Evolutionary conservation across 2,797 vertebrate genomes (phyloP), one percentile per base, ranked within the genome.

Genomic region (Moxostoma hubbsi): DNA sequence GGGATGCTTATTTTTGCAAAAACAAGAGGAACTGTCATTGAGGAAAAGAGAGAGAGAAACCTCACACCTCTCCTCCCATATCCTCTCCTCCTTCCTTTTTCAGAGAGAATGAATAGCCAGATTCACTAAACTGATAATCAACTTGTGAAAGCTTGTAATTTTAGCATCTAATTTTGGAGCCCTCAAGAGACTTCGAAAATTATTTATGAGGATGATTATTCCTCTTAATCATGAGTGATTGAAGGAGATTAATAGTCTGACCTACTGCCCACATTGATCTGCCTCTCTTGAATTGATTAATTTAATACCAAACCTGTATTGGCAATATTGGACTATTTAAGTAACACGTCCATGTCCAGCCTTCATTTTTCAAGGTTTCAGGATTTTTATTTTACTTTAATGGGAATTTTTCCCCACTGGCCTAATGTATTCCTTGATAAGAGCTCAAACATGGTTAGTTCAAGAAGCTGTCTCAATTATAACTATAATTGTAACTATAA

Each of bases 171-270:
- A 65, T 65, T 79, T 51, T 36, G 62, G n/a, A 65, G 64, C 45
- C 46, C 69, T 79, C 77, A 79, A 72, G 69, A 59, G 61, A 72
- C 58, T 49, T 51, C 55, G 18, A 9, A 68, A 71, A 75, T 80
- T 65, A 82, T 80, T 86, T 61, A 78, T 70, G 68, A 65, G 81
- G 62, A 77, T 75, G 36, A 75, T 73, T 76, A 84, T 63, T 76
- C 55, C 46, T 73, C 49, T 54, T 82, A 82, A 84, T 80, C 77
- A 75, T 57, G 55, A 50, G 59, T 71, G 74, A 80, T 82, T 79
- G 74, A 85, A 79, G 71, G 47, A 81, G 67, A 75, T 65, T 36
- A 82, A 84, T 78, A 78, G 76, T 83, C 55, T 82, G 81, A 81
- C 80, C 81, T 69, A 36, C 54, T 76, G 82, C 47, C 73, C 81